These are phyloP conservation scores for Asteroscopus sphinx DNA, from an alignment of 2,888 invertebrate genomes.

Conservation along the genomic window DNA sequence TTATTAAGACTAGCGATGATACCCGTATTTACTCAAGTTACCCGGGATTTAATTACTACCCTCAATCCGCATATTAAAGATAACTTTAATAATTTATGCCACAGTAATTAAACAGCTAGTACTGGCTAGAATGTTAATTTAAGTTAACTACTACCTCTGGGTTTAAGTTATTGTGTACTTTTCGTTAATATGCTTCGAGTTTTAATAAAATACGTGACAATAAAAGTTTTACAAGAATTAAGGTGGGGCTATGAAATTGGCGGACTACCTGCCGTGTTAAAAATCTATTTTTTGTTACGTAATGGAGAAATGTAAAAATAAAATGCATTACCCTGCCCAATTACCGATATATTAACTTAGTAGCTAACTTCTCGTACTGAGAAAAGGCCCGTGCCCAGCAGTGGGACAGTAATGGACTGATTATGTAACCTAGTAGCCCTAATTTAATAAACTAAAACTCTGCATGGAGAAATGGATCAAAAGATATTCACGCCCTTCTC, in stretches of 20 bases:
- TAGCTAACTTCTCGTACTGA: too few relatives aligned
- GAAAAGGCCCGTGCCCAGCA: too few relatives aligned
- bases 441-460: too few relatives aligned
- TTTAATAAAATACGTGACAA: constrained; percentile 68
- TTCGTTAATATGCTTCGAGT: constrained; percentile 38
- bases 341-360: too few relatives aligned
- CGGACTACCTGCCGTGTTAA: neutral
- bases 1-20: neutral
- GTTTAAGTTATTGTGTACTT: constrained; percentile 12
- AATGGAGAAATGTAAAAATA: too few relatives aligned
- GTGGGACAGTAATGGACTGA: too few relatives aligned
- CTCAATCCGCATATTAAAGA: constrained; percentile 9
- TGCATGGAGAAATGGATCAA: too few relatives aligned
- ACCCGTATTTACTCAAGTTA: neutral
- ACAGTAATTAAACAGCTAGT: constrained; percentile 36
- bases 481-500: too few relatives aligned
- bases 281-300: too few relatives aligned
- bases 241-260: constrained; percentile 17
- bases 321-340: too few relatives aligned
- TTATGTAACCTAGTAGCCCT: too few relatives aligned
- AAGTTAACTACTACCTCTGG: constrained; percentile 26
- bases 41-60: constrained; percentile 4
- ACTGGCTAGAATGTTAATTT: constrained; percentile 21
- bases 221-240: constrained; percentile 52
- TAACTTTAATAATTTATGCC: constrained; percentile 28